Conservation (phyloP, 1,140 invertebrate species). For the Pogonomyrmex californicus region DNA sequence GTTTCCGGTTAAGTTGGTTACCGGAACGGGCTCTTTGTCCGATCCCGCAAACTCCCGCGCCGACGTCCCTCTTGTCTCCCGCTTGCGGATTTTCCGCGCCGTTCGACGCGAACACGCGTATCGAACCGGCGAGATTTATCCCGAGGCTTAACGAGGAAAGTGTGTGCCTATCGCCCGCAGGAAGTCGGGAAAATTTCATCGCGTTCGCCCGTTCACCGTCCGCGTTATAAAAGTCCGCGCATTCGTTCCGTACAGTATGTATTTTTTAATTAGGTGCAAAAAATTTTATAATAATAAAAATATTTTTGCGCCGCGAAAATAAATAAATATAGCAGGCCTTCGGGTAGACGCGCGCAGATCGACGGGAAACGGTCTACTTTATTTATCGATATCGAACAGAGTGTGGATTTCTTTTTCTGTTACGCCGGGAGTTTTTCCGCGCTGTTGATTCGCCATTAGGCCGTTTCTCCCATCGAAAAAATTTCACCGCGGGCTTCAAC, state of each 20-base stretch:
- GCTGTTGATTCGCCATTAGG: conserved; percentile 31
- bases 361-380: conserved; percentile 18
- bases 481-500: neutral
- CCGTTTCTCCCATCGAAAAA: neutral
- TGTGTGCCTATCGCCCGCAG: neutral
- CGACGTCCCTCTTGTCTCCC: neutral
- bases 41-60: conserved; percentile 46
- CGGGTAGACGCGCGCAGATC: neutral
- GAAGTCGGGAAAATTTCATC: neutral
- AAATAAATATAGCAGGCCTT: conserved; percentile 3
- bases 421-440: neutral
- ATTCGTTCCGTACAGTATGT: neutral
- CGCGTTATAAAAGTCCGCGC: neutral
- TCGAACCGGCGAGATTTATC: neutral
- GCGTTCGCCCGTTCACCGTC: neutral
- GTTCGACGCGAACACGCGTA: conserved; percentile 11
- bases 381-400: conserved; percentile 7
- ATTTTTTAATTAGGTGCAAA: conserved; percentile 6
- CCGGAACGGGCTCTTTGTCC: conserved; percentile 73
- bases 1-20: conserved; percentile 82
- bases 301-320: neutral
- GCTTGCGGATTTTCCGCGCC: conserved; percentile 57
- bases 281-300: conserved; percentile 17
- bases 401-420: neutral
- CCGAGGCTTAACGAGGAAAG: neutral